These are phyloP conservation scores for Elgaria multicarinata DNA, from an alignment of 2,113 vertebrate genomes.

Conservation along the genomic window DNA sequence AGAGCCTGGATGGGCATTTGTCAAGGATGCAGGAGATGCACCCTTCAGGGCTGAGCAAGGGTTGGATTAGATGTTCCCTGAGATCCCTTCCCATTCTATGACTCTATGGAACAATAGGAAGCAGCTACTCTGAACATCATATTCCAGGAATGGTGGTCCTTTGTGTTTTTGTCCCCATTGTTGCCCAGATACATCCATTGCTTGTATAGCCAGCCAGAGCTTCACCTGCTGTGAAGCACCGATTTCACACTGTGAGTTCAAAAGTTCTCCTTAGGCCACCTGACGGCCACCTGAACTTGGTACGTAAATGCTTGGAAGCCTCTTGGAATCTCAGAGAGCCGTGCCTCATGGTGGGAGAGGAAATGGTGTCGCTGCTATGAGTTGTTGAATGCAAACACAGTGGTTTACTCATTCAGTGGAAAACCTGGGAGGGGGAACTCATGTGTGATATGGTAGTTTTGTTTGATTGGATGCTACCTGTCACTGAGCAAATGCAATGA, in stretches of 20 bases:
- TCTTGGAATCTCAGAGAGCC: not conserved
- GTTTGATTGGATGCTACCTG: not conserved
- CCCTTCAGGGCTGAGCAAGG: too few species aligned
- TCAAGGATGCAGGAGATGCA: too few species aligned
- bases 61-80: too few species aligned
- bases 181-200: too few species aligned
- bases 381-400: too few species aligned
- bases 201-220: too few species aligned
- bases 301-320: not conserved
- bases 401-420: too few species aligned
- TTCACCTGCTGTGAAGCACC: too few species aligned
- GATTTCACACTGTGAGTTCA: not conserved
- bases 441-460: not conserved
- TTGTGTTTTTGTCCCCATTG: not conserved
- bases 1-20: too few species aligned
- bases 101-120: not conserved
- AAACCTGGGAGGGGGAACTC: not conserved
- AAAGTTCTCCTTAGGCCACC: not conserved
- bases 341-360: not conserved
- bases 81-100: too few species aligned
- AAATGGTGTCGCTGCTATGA: not conserved
- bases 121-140: not conserved
- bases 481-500: not conserved
- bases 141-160: not conserved
- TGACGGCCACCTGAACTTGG: not conserved